Evolutionary conservation across 2,797 vertebrate species (phyloP).

Genomic region (Myiotriccus ornatus): DNA sequence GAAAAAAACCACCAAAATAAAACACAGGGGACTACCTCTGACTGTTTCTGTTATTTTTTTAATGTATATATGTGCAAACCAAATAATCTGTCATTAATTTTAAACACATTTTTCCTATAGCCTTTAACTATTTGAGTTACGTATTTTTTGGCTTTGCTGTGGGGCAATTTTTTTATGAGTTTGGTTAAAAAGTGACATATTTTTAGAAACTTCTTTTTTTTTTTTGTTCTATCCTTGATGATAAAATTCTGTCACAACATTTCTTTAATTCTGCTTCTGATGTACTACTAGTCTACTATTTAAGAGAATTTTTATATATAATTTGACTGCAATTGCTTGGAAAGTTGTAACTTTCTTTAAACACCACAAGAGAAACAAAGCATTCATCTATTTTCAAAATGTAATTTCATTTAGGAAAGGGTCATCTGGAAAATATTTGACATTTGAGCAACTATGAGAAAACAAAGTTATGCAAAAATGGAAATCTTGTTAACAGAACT

Average conservation of each 20-base stretch:
- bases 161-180: neutral
- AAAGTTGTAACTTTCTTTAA: neutral
- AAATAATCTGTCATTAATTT: neutral
- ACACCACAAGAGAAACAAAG: neutral
- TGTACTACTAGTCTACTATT: neutral
- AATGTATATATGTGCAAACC: neutral
- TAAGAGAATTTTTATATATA: neutral
- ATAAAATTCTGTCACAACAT: neutral
- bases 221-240: neutral
- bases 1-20: neutral
- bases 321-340: neutral
- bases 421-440: neutral
- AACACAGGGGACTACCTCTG: neutral
- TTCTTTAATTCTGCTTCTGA: neutral
- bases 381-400: neutral
- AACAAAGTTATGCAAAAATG: neutral
- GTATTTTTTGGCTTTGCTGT: neutral
- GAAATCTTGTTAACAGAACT: neutral
- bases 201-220: neutral
- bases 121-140: neutral
- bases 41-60: neutral
- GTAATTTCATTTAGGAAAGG: neutral
- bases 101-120: accelerated
- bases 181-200: neutral
- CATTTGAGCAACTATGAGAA: neutral